Percentiles rank a stretch among this genome's conserved stretches.
These are phyloP conservation scores for Galaxea fascicularis DNA, from an alignment of 92 coral and sea anemone genomes.

Conservation along the genomic window DNA sequence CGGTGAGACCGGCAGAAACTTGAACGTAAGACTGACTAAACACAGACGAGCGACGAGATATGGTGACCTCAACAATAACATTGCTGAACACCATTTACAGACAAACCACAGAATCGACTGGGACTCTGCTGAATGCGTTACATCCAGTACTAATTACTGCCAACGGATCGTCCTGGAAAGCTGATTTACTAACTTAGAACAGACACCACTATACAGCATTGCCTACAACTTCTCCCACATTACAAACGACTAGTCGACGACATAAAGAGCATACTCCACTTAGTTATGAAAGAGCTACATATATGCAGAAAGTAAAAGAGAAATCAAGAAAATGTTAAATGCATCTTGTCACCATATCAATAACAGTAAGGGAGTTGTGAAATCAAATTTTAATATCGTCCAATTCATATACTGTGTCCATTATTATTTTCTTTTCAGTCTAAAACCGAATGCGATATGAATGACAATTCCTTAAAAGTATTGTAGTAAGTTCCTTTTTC, in stretches of 20 bases:
- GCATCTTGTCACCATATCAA: background rate
- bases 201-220: background rate
- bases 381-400: conserved; percentile 1
- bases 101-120: background rate
- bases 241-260: background rate
- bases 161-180: background rate
- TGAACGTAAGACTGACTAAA: too few species aligned
- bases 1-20: too few species aligned
- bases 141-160: too few species aligned
- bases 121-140: too few species aligned
- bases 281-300: background rate
- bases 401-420: background rate
- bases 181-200: background rate
- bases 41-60: background rate
- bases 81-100: background rate
- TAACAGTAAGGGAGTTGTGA: background rate
- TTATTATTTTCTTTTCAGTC: background rate
- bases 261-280: background rate
- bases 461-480: too few species aligned
- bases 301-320: background rate
- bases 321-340: background rate
- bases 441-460: background rate
- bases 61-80: background rate
- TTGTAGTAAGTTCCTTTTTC: too few species aligned
- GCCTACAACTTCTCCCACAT: background rate